phyloP scores from a whole-genome alignment of 1,140 invertebrate genomes.

The Eufriesea mexicana region DNA sequence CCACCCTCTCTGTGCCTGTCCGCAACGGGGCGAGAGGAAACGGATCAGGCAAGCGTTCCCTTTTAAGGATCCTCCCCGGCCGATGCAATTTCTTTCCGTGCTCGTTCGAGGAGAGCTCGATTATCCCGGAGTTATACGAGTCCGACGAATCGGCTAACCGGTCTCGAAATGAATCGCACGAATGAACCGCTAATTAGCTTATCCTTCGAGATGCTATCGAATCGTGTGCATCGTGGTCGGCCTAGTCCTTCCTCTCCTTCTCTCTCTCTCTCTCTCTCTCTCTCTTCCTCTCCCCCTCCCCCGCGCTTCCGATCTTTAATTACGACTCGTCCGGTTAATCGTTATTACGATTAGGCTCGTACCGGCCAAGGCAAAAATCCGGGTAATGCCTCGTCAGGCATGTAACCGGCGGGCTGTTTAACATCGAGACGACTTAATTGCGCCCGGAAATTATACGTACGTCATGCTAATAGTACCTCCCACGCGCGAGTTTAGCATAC shows the following conservation, averaged over 20 bases:
- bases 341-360: slow-evolving; percentile 42
- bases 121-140: slow-evolving; percentile 16
- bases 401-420: slow-evolving; percentile 28
- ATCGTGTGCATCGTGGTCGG: neutral
- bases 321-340: slow-evolving; percentile 32
- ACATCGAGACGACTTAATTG: slow-evolving; percentile 49
- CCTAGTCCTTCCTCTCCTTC: too few species aligned
- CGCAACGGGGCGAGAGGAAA: slow-evolving; percentile 35
- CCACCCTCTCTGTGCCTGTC: neutral
- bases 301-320: slow-evolving; percentile 23
- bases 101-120: neutral
- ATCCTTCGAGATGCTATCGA: slow-evolving; percentile 25
- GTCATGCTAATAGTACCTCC: slow-evolving; percentile 34
- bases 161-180: slow-evolving; percentile 3
- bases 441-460: slow-evolving; percentile 41
- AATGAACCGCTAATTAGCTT: slow-evolving; percentile 14
- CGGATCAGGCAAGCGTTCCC: slow-evolving; percentile 41
- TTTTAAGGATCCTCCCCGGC: neutral
- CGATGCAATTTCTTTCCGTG: slow-evolving; percentile 32
- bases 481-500: slow-evolving; percentile 56
- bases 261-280: neutral
- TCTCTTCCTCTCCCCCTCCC: neutral
- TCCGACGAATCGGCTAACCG: neutral
- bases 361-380: neutral
- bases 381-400: slow-evolving; percentile 18